Percentiles rank a stretch among this genome's conserved stretches.
phyloP scores from a whole-genome alignment of 2,888 invertebrate genomes.

The Chrysodeixis includens region DNA sequence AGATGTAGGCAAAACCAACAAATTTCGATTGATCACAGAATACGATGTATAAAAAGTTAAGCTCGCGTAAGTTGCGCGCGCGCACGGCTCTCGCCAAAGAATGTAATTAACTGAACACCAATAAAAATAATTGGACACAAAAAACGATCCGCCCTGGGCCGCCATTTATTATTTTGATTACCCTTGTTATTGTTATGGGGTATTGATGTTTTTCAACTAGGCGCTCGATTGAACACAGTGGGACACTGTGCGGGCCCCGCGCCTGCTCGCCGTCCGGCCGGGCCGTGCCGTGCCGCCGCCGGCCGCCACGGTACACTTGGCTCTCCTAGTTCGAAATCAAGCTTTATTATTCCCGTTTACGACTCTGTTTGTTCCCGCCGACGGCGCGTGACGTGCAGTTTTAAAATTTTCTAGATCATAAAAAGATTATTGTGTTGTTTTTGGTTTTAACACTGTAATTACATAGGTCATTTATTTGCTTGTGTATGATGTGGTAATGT shows the following conservation, averaged over 20 bases:
- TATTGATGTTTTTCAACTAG: constrained; percentile 64
- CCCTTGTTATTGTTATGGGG: constrained; percentile 82
- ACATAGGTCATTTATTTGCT: constrained; percentile 42
- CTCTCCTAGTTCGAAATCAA: constrained; percentile 53
- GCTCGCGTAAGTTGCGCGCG: constrained; percentile 63
- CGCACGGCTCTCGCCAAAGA: constrained; percentile 77
- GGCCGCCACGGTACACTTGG: constrained; percentile 54
- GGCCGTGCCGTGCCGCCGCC: constrained; percentile 40
- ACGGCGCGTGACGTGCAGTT: constrained; percentile 69
- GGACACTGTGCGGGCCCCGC: constrained; percentile 44
- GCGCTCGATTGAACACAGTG: constrained; percentile 54
- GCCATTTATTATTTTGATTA: constrained; percentile 85
- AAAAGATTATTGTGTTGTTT: constrained; percentile 56
- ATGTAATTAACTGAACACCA: constrained; percentile 86
- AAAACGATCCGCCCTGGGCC: constrained; percentile 79
- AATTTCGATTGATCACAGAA: constrained; percentile 58
- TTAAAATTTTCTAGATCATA: constrained; percentile 57
- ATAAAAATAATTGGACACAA: constrained; percentile 87
- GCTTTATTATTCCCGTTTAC: constrained; percentile 73
- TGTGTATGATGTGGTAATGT: neutral
- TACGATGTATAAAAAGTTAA: constrained; percentile 55
- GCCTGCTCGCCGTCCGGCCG: constrained; percentile 5
- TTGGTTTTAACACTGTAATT: constrained; percentile 52
- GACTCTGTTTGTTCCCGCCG: constrained; percentile 70
- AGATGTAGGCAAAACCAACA: constrained; percentile 53